Evolutionary conservation across 2,888 invertebrate genomes (phyloP).

Genomic region (Eupeodes luniger): DNA sequence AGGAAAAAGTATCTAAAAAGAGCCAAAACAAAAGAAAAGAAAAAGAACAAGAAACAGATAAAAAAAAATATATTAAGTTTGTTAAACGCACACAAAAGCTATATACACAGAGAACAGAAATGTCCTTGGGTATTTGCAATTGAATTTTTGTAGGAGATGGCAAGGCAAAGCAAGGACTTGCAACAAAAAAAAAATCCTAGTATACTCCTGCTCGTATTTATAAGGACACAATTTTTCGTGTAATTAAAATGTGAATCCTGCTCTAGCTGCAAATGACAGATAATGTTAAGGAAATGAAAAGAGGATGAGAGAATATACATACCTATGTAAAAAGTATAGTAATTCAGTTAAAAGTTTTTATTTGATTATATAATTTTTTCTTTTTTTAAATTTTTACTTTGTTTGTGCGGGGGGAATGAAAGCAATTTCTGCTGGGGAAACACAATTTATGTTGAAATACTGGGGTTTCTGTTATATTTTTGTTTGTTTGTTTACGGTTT

Average conservation of each 20-base stretch:
- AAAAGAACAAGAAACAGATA: slow-evolving; percentile 17
- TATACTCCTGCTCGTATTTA: too few species aligned
- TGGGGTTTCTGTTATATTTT: background rate
- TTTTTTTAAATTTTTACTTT: background rate
- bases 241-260: slow-evolving; percentile 69
- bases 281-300: slow-evolving; percentile 41
- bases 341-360: slow-evolving; percentile 47
- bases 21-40: background rate
- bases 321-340: background rate
- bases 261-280: slow-evolving; percentile 64
- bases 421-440: slow-evolving; percentile 6
- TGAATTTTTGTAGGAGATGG: background rate
- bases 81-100: slow-evolving; percentile 47
- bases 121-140: slow-evolving; percentile 58
- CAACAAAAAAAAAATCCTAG: background rate
- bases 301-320: slow-evolving; percentile 24
- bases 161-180: background rate
- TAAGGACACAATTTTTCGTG: slow-evolving; percentile 49
- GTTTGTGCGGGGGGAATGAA: background rate
- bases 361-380: slow-evolving; percentile 13
- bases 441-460: slow-evolving; percentile 35
- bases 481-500: slow-evolving; percentile 20
- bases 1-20: slow-evolving; percentile 22
- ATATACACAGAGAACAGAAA: slow-evolving; percentile 6
- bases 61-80: slow-evolving; percentile 4